Percentiles rank a stretch among this genome's conserved stretches.
These are phyloP conservation scores for Lacerta agilis DNA, from an alignment of 2,797 vertebrate species.

Conservation along the genomic window DNA sequence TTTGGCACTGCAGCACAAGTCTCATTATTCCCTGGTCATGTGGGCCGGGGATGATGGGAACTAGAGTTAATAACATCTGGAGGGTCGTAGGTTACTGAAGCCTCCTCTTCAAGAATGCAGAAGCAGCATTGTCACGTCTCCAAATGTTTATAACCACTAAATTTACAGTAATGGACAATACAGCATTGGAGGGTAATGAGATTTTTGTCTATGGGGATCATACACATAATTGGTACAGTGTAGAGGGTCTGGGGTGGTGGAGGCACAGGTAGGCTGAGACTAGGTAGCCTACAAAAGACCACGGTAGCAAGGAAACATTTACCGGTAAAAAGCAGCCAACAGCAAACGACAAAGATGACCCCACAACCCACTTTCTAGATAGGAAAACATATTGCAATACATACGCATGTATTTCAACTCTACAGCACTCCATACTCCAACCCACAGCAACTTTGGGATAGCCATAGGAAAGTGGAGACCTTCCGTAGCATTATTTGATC, in stretches of 20 bases:
- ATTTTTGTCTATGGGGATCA: too few relatives aligned
- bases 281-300: not conserved
- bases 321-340: not conserved
- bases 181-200: not conserved
- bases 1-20: too few relatives aligned
- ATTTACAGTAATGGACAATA: not conserved
- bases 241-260: not conserved
- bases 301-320: not conserved
- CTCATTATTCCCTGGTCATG: not conserved
- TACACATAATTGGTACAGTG: not conserved
- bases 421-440: conserved; percentile 1
- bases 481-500: not conserved
- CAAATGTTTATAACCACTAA: not conserved
- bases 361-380: not conserved
- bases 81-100: too few relatives aligned
- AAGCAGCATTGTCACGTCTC: not conserved
- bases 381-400: not conserved
- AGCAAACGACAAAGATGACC: not conserved
- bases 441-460: not conserved
- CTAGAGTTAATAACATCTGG: too few relatives aligned
- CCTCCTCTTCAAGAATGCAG: too few relatives aligned
- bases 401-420: not conserved
- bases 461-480: not conserved
- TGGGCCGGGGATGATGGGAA: too few relatives aligned
- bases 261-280: not conserved